Evolutionary conservation across 2,888 invertebrate genomes (phyloP).

Genomic region (Odontocolon sp.): DNA sequence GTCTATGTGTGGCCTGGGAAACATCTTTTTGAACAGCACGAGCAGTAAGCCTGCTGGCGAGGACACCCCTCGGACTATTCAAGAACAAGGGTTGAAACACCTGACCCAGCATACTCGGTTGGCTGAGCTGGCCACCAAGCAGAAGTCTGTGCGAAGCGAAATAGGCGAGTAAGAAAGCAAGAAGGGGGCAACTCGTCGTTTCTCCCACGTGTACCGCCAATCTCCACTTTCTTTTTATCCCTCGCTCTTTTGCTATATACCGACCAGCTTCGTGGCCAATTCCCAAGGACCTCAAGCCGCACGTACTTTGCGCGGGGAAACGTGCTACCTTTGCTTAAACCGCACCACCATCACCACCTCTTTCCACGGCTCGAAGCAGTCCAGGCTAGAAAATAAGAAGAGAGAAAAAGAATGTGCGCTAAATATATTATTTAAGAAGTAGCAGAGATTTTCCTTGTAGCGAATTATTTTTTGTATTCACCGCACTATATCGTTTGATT

Average conservation of each 20-base stretch:
- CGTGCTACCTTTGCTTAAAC: constrained; percentile 52
- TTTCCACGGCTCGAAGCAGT: constrained; percentile 25
- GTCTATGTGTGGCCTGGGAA: constrained; percentile 57
- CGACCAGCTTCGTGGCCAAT: constrained; percentile 46
- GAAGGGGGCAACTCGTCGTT: constrained; percentile 46
- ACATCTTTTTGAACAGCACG: constrained; percentile 36
- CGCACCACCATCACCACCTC: constrained; percentile 8
- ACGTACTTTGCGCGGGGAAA: constrained; percentile 48
- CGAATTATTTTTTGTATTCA: neutral
- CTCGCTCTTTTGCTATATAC: constrained; percentile 1
- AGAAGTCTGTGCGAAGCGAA: constrained; percentile 14
- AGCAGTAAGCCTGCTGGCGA: constrained; percentile 22
- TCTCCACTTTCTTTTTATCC: constrained; percentile 54
- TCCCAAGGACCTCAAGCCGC: constrained; percentile 47
- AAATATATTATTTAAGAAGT: constrained; percentile 53
- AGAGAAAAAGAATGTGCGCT: constrained; percentile 7
- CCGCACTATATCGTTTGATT: constrained; percentile 28
- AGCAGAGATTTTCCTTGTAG: constrained; percentile 9
- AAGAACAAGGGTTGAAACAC: constrained; percentile 63
- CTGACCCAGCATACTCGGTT: constrained; percentile 59
- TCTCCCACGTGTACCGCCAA: constrained; percentile 63
- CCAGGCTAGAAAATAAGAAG: constrained; percentile 22
- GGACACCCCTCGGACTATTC: constrained; percentile 62
- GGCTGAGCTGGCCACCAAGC: neutral
- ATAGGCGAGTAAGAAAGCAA: constrained; percentile 9